These are phyloP conservation scores for Trachelipus rathkii DNA, from an alignment of 1,140 invertebrate species.

Conservation along the genomic window DNA sequence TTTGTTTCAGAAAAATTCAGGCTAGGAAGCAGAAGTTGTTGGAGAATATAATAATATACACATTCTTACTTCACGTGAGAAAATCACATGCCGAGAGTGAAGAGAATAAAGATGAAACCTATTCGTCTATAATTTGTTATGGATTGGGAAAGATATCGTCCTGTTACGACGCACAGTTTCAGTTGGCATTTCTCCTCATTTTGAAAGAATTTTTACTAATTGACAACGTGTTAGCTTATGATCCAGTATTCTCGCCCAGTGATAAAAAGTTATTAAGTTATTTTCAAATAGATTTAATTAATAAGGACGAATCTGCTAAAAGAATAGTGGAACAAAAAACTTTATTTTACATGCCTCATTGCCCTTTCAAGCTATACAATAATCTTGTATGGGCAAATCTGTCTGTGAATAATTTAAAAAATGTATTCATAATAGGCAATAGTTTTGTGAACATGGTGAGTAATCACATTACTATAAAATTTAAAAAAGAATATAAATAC, in stretches of 20 bases:
- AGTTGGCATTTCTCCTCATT: conserved; percentile 39
- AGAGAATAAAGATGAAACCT: not conserved
- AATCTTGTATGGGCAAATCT: conserved; percentile 52
- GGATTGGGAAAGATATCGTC: conserved; percentile 36
- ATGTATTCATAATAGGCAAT: conserved; percentile 50
- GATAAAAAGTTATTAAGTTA: conserved; percentile 33
- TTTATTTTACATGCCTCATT: conserved; percentile 52
- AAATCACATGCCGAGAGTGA: not conserved
- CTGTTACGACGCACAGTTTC: conserved; percentile 33
- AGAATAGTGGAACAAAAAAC: conserved; percentile 40
- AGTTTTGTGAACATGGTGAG: conserved; percentile 47
- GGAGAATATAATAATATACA: not conserved
- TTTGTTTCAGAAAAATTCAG: not conserved
- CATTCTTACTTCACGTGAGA: not conserved
- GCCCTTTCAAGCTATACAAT: conserved; percentile 51
- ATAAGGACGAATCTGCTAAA: conserved; percentile 48
- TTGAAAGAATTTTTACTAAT: conserved; percentile 25
- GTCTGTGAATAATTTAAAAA: conserved; percentile 42
- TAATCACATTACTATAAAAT: conserved; percentile 28
- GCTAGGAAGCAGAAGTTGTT: not conserved
- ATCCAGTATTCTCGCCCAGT: conserved; percentile 34
- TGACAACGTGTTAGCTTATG: conserved; percentile 31
- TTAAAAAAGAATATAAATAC: conserved; percentile 33
- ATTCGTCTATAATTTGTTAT: conserved; percentile 41
- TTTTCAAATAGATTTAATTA: conserved; percentile 28